Conservation (phyloP, 2,888 invertebrate genomes). For the Drosophila kuntzei region DNA sequence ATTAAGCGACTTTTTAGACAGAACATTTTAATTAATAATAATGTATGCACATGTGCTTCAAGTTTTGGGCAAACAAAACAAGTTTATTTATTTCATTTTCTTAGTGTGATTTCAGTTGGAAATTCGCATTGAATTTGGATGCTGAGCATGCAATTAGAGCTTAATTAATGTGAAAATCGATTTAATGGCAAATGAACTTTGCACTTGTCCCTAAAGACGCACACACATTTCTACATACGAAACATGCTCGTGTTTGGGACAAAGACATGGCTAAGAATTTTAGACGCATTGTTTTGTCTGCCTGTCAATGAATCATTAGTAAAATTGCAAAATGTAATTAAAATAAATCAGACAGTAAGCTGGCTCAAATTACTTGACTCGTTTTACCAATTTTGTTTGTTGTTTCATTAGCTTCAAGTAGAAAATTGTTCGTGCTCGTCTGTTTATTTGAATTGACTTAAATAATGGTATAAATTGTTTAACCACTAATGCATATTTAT, state of each 20-base stretch:
- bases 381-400: not conserved
- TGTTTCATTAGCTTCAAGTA: not conserved
- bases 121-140: conserved; percentile 15
- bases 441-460: not conserved
- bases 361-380: not conserved
- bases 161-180: conserved; percentile 77
- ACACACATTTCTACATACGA: not conserved
- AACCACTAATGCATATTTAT: conserved; percentile 1
- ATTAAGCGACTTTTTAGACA: conserved; percentile 10
- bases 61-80: conserved; percentile 12
- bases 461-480: not conserved
- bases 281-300: not conserved
- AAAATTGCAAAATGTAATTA: conserved; percentile 52
- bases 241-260: conserved; percentile 14
- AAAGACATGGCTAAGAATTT: not conserved
- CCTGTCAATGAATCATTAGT: conserved; percentile 57
- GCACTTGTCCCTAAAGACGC: conserved; percentile 32
- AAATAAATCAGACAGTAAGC: conserved; percentile 49
- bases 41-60: conserved; percentile 9
- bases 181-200: conserved; percentile 57
- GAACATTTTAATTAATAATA: conserved; percentile 49
- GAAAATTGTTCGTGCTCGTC: conserved; percentile 1
- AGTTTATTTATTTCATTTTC: conserved; percentile 50
- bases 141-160: conserved; percentile 63
- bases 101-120: conserved; percentile 41